These are phyloP conservation scores for Cephalopachus bancanus DNA, from an alignment of 2,797 vertebrate species.

Conservation along the genomic window DNA sequence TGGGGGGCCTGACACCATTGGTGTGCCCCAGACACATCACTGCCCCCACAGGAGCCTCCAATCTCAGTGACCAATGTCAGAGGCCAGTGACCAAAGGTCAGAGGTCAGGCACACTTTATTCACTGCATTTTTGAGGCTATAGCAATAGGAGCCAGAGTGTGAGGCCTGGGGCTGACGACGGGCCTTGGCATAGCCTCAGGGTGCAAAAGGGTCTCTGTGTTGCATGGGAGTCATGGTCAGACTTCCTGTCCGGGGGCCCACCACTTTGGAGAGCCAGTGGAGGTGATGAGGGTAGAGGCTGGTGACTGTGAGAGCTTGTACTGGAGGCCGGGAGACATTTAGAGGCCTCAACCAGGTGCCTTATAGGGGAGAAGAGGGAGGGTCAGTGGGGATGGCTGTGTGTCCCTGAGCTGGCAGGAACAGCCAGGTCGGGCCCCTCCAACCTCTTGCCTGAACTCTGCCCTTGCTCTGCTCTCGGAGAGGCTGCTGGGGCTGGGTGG, in stretches of 20 bases:
- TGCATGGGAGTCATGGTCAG: neutral
- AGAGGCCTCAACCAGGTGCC: neutral
- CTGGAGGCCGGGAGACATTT: neutral
- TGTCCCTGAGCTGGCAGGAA: neutral
- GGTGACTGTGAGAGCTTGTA: neutral
- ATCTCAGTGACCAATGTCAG: neutral
- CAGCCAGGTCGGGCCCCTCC: neutral
- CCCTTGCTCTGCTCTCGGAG: too few relatives aligned
- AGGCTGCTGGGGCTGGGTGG: neutral
- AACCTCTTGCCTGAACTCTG: neutral
- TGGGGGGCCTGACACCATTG: neutral
- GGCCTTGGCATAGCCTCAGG: neutral
- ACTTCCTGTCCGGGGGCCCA: neutral
- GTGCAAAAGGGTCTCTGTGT: neutral
- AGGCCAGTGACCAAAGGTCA: neutral
- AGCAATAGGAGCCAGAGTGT: neutral
- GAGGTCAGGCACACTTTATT: neutral
- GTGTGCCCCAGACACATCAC: neutral
- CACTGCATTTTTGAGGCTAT: neutral
- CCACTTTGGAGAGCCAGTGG: neutral
- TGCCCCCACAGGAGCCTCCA: neutral
- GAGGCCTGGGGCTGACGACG: accelerated
- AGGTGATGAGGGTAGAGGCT: neutral
- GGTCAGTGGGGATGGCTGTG: too few relatives aligned
- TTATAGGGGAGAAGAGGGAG: neutral